These are phyloP conservation scores for Apteryx owenii DNA, from an alignment of 2,113 vertebrate genomes.

Conservation along the genomic window DNA sequence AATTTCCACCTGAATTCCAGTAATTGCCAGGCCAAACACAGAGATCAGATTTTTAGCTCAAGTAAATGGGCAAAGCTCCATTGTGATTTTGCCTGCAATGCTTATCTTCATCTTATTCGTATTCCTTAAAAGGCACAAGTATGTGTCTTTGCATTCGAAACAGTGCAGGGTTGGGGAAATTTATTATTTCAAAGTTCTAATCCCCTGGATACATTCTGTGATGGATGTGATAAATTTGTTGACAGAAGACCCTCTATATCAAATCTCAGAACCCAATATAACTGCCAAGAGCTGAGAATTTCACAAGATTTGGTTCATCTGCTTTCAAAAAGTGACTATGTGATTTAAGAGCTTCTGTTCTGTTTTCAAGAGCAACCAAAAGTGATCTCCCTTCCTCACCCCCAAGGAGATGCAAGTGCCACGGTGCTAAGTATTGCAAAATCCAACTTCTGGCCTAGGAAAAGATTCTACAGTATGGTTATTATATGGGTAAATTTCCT, in stretches of 20 bases:
- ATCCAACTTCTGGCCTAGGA: not conserved
- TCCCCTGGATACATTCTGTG: not conserved
- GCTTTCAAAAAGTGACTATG: conserved; percentile 4
- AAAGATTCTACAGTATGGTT: not conserved
- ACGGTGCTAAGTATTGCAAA: not conserved
- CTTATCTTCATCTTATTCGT: not conserved
- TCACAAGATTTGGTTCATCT: conserved; percentile 42
- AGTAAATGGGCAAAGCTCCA: not conserved
- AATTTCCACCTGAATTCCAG: not conserved
- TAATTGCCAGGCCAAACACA: not conserved
- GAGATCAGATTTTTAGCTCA: not conserved
- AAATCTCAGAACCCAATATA: conserved; percentile 8
- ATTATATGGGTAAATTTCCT: not conserved
- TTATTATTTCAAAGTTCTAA: not conserved
- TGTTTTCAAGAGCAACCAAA: not conserved
- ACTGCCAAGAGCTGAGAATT: conserved; percentile 33
- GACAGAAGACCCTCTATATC: conserved; percentile 34
- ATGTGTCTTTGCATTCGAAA: not conserved
- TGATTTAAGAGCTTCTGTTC: not conserved
- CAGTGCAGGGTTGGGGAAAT: not conserved
- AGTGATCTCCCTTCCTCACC: not conserved
- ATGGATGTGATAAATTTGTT: conserved; percentile 15
- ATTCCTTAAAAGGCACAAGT: conserved; percentile 3
- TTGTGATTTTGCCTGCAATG: not conserved
- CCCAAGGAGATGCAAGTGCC: not conserved